Evolutionary conservation across 2,113 vertebrate genomes (phyloP), one percentile per base, ranked within the genome.

Genomic region (Prolemur simus): DNA sequence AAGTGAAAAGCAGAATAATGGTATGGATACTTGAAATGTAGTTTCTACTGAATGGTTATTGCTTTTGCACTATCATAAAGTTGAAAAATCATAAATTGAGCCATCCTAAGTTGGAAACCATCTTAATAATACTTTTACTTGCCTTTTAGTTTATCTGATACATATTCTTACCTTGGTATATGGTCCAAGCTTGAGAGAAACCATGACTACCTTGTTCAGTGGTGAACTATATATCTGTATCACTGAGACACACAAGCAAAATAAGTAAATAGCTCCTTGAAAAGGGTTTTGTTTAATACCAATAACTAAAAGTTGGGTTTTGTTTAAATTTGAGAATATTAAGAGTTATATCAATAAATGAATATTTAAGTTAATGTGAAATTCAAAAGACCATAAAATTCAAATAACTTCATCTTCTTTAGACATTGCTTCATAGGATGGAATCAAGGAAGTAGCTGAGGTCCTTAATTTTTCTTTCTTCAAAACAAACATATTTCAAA

Each of bases 311-410:
- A 80, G 4, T 52, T 76, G 25, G 8, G 37, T 89, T 45, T 69
- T 83, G n/a, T 39, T 94, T 87, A 54, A 52, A 71, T 25, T 49
- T 34, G 23, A 37, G 25, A 42, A 52, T 5, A 63, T 52, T 60
- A 49, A 60, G 23, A 88, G 25, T 29, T 89, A 74, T 54, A 63
- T 54, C 13, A 83, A n/a, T 54, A 63, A 87, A 54, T 90, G 73
- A 54, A 95, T 83, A 84, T 81, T 54, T 68, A 80, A 84, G 23
- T 83, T 97, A 45, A 32, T 56, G 37, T 84, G 34, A 87, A 93
- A 94, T 54, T 3, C 17, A 60, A 92, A 96, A 68, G 8, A 39
- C 9, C 45, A 89, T 73, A 89, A 42, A 87, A 3, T 84, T 47
- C 0, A 63, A 45, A 85, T 84, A 89, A 77, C 60, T 58, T 73